phyloP scores from a whole-genome alignment of 2,888 invertebrate genomes.

The Lasioglossum lativentre region DNA sequence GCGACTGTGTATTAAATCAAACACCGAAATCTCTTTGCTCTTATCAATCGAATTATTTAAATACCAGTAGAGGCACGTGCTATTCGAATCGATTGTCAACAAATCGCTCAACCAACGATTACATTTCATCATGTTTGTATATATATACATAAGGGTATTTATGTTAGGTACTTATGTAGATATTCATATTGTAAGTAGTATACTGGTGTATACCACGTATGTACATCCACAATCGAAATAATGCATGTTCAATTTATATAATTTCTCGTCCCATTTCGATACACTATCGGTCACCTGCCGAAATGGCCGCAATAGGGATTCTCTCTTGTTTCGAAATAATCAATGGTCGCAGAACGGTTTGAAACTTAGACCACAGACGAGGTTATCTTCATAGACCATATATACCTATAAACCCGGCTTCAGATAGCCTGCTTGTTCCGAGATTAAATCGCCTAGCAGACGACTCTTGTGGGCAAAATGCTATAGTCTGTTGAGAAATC shows the following conservation, averaged over 20 bases:
- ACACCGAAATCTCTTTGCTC: not conserved
- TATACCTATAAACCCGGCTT: no score
- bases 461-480: no score
- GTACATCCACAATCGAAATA: not conserved
- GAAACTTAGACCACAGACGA: no score
- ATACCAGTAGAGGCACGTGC: not conserved
- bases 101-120: not conserved
- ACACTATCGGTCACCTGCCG: not conserved
- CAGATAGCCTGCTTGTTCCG: no score
- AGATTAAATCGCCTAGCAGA: no score
- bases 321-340: not conserved
- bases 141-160: not conserved
- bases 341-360: not conserved
- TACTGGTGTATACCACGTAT: not conserved
- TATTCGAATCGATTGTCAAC: not conserved
- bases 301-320: not conserved
- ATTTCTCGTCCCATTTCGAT: not conserved
- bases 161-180: not conserved
- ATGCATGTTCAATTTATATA: not conserved
- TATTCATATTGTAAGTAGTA: not conserved
- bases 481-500: no score
- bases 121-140: not conserved
- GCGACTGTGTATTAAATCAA: no score
- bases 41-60: not conserved
- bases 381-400: no score